Conservation (phyloP, 37 sponge, comb jelly and placozoan genomes). For the Haliclona indistincta region DNA sequence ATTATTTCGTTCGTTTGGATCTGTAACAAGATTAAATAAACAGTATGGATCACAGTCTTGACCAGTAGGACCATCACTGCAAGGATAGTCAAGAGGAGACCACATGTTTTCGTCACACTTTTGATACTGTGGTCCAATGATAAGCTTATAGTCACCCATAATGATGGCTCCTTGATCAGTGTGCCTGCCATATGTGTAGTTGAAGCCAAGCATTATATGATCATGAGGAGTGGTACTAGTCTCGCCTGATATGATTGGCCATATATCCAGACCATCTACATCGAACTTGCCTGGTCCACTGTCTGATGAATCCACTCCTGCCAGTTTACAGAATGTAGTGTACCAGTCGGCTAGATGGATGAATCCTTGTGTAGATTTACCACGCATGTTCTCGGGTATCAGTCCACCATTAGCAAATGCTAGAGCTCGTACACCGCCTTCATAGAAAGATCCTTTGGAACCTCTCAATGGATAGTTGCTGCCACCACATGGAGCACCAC, state of each 20-base stretch:
- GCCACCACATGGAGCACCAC: conserved; percentile 44
- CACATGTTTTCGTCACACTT: conserved; percentile 28
- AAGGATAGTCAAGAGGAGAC: conserved; percentile 22
- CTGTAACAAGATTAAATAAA: conserved; percentile 18
- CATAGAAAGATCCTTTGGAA: conserved; percentile 48
- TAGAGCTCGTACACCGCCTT: conserved; percentile 53
- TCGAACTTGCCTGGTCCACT: conserved; percentile 34
- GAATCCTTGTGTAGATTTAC: conserved; percentile 31
- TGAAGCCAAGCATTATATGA: no score
- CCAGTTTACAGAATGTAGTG: no score
- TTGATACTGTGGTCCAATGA: conserved; percentile 10
- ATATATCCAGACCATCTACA: conserved; percentile 48
- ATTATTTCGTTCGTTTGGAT: conserved; percentile 45
- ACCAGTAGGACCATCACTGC: conserved; percentile 53
- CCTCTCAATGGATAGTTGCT: conserved; percentile 63
- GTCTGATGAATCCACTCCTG: no score
- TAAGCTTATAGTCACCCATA: conserved; percentile 28
- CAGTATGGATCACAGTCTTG: conserved; percentile 3
- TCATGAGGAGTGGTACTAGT: conserved; percentile 3
- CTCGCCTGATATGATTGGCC: conserved; percentile 29
- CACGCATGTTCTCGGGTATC: no score
- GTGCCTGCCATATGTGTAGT: background rate
- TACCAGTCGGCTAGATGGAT: conserved; percentile 49
- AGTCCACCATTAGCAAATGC: conserved; percentile 43
- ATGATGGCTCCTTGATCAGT: conserved; percentile 20